Conservation (phyloP, 2,888 invertebrate species). For the Chrysodeixis includens region DNA sequence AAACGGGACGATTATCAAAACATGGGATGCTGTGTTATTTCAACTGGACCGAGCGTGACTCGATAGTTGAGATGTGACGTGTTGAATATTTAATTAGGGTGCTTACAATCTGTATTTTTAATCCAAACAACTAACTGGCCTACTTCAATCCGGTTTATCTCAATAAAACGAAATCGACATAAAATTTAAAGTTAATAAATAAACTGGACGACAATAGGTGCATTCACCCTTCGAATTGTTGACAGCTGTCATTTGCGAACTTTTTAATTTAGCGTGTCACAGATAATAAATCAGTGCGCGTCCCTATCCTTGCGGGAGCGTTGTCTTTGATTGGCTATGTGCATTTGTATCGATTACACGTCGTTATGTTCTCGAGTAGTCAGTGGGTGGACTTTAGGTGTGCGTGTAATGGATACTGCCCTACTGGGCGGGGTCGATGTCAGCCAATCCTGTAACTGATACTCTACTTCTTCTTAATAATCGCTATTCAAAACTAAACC, state of each 20-base stretch:
- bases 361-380: slow-evolving; percentile 63
- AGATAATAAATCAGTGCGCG: slow-evolving; percentile 52
- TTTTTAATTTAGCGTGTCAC: slow-evolving; percentile 33
- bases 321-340: slow-evolving; percentile 66
- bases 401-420: slow-evolving; percentile 83
- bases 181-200: neutral
- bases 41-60: slow-evolving; percentile 84
- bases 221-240: slow-evolving; percentile 27
- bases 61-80: slow-evolving; percentile 54
- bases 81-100: slow-evolving; percentile 77
- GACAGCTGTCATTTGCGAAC: slow-evolving; percentile 37
- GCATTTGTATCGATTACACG: slow-evolving; percentile 69
- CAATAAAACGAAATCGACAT: slow-evolving; percentile 11
- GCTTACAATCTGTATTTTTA: slow-evolving; percentile 51
- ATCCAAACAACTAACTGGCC: slow-evolving; percentile 42
- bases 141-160: slow-evolving; percentile 18
- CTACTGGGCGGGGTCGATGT: slow-evolving; percentile 83
- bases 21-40: slow-evolving; percentile 86
- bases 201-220: slow-evolving; percentile 11
- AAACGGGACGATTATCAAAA: slow-evolving; percentile 73
- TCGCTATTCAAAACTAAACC: slow-evolving; percentile 56
- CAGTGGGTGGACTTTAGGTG: slow-evolving; percentile 83
- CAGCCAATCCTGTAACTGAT: slow-evolving; percentile 89
- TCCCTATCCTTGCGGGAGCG: slow-evolving; percentile 33
- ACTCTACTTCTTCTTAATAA: slow-evolving; percentile 81